phyloP scores from a whole-genome alignment of 2,888 invertebrate species.

The Spilarctia lutea region DNA sequence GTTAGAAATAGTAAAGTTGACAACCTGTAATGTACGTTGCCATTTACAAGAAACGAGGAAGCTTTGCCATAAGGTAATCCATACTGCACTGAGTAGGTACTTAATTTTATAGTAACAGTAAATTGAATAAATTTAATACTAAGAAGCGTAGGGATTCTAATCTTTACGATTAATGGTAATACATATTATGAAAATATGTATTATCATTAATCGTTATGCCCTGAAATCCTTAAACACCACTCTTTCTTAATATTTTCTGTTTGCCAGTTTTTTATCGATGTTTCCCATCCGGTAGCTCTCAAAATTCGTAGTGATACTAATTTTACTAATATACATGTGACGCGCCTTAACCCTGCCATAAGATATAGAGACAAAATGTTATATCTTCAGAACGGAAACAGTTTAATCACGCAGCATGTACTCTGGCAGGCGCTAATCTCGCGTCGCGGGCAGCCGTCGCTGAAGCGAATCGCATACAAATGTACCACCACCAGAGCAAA shows the following conservation, averaged over 20 bases:
- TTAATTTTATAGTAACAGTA: too few relatives aligned
- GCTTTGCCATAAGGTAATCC: neutral
- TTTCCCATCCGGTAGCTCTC: neutral
- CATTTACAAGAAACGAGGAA: neutral
- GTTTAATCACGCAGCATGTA: slow-evolving; percentile 77
- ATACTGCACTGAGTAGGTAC: neutral
- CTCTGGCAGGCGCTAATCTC: slow-evolving; percentile 77
- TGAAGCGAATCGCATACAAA: slow-evolving; percentile 83
- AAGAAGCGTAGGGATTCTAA: neutral
- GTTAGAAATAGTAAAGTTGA: neutral
- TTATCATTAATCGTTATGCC: neutral
- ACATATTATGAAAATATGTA: too few relatives aligned
- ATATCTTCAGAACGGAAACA: slow-evolving; percentile 72
- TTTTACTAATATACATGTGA: neutral
- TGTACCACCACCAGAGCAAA: slow-evolving; percentile 74
- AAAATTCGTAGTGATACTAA: neutral
- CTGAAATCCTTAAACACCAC: neutral
- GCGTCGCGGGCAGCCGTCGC: slow-evolving; percentile 73
- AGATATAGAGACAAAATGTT: slow-evolving; percentile 55
- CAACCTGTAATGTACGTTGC: too few relatives aligned
- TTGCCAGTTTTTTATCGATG: neutral
- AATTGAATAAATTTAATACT: neutral
- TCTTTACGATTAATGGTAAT: neutral
- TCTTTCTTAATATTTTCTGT: too few relatives aligned
- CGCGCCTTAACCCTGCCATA: neutral